Evolutionary conservation across 2,888 invertebrate species (phyloP), one percentile per base, ranked within the genome.

Genomic region (Ischnus inquisitorius): DNA sequence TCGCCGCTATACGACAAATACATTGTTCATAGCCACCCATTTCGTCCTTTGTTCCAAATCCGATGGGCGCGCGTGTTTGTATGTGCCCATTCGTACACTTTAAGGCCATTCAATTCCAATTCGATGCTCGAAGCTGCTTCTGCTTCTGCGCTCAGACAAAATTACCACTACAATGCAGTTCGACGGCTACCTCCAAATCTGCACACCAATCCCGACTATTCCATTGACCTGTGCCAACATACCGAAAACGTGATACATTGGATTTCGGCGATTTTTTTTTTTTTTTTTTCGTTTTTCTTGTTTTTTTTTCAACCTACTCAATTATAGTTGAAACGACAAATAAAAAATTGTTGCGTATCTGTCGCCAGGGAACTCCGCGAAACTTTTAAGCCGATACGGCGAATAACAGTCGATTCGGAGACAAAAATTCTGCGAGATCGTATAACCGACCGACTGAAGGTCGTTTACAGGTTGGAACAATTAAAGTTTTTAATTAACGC

Each of bases 21-120:
- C 81, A 78, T 84, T 84, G 84, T 74, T 84, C 81, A 78, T 84
- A 69, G 78, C 57, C 43, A 51, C 16, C 60, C 51, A 6, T 6
- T 74, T 64, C 25, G 65, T 69, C 79, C 82, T 75, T 83, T 83
- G 82, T 83, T 79, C 51, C 60, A 64, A 75, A 79, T 57, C 74
- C 78, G 68, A 64, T 74, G 78, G 72, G 67, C 57, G 39, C n/a
- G 25, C 68, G 77, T 34, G 34, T 68, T 68, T 64, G 41, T 65
- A 65, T 60, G 54, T 57, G 28, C 46, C 82, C 48, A 79, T 75
- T 62, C 72, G 68, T 74, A 39, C 68, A 80, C 80, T 84, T 81
- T 75, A 81, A 81, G 81, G 78, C 84, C 84, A 84, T 84, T 75
- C 84, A 84, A 84, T 84, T 84, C 74, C 78, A 57, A 75, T 81